These are phyloP conservation scores for Polyodon spathula DNA, from an alignment of 2,113 vertebrate genomes.

Conservation along the genomic window DNA sequence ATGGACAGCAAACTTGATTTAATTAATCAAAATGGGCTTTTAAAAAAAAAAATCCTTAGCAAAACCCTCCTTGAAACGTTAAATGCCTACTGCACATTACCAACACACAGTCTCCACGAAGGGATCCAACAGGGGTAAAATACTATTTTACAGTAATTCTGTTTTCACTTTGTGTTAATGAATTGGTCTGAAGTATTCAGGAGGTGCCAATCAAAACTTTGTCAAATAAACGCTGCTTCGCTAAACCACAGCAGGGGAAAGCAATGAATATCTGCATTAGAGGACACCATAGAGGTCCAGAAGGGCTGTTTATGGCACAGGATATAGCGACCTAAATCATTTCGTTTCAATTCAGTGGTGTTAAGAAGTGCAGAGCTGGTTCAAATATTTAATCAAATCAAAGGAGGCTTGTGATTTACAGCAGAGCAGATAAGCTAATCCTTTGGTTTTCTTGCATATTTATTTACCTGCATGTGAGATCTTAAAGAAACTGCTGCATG, in stretches of 20 bases:
- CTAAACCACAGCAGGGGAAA: slow-evolving; percentile 1
- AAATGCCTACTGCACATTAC: no score
- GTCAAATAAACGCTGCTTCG: slow-evolving; percentile 17
- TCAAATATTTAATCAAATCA: slow-evolving; percentile 35
- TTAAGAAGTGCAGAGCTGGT: slow-evolving; percentile 13
- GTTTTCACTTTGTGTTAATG: slow-evolving; percentile 25
- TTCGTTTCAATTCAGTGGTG: slow-evolving; percentile 22
- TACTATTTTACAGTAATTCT: no score
- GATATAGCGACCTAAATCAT: slow-evolving; percentile 11
- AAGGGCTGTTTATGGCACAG: slow-evolving; percentile 26
- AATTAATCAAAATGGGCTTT: no score
- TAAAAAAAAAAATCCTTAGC: no score
- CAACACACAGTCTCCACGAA: no score
- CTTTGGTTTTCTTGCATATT: slow-evolving; percentile 14
- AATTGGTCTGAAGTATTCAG: slow-evolving; percentile 30
- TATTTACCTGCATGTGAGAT: slow-evolving; percentile 7
- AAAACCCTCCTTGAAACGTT: no score
- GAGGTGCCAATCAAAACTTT: slow-evolving; percentile 21
- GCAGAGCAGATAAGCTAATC: slow-evolving; percentile 16
- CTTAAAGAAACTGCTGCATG: background rate
- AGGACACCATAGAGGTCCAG: slow-evolving; percentile 17
- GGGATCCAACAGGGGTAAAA: no score
- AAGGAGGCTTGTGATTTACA: slow-evolving; percentile 14
- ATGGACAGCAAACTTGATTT: no score
- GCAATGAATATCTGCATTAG: slow-evolving; percentile 26